Base-by-base conservation (phyloP, 53 echinoderm and acorn worm species). In the Arbacia lixula region DNA sequence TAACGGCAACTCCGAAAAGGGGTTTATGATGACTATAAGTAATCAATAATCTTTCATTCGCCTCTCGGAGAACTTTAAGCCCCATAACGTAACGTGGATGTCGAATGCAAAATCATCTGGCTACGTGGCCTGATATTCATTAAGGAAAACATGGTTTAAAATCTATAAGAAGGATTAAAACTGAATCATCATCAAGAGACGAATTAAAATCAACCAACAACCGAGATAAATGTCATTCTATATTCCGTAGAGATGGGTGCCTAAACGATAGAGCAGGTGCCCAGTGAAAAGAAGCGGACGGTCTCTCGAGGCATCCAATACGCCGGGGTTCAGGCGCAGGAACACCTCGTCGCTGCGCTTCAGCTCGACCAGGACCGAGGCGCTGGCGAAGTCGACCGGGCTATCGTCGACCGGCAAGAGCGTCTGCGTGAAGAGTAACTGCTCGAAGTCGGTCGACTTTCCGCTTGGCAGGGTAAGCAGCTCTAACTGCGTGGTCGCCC, bases 271-370 rank as follows among this genome's bases (percentile, higher is more conserved):
- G 1, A 75, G 17, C 75, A 75, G 10, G 26, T 75, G 53, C 1
- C 75, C 75, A 20, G 75, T 75, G 24, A 32, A 75, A 8, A 75
- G 30, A 31, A 75, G 54, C 55, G 75, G 75, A 14, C 75, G 53
- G 0, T 52, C 75, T 34, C 37, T 12, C 21, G 55, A 32, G 8
- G 75, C 75, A 35, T 75, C 75, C 75, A 75, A 35, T 9, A 34
- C 28, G 5, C 75, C 75, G 20, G 55, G 75, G 31, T 8, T 32
- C 33, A 75, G 33, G 8, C 75, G 75, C 33, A 75, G 29, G 35
- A 54, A 19, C 5, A 75, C 54, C 35, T 53, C 19, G 75, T 75
- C 75, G 54, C 11, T 35, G n/a, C 54, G 33, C 4, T 53, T 21
- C 17, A 75, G 33, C 19, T 75, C 54, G 5, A 54, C 75, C 75